A percentile compares a stretch with the other conserved stretches of the same genome.
phyloP scores from a whole-genome alignment of 1,140 invertebrate species.

The Brachionus plicatilis region DNA sequence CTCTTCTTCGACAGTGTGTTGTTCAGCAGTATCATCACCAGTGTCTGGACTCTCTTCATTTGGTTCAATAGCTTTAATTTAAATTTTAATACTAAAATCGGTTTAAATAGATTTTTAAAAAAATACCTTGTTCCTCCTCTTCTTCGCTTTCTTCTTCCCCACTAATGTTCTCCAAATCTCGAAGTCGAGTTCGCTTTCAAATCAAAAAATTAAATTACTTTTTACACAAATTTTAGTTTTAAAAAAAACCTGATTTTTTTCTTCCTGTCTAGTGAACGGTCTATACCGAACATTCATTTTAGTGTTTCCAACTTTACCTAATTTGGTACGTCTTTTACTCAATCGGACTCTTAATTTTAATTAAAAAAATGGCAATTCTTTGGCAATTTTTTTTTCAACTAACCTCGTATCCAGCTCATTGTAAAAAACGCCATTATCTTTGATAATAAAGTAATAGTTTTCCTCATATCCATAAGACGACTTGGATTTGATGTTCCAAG shows the following conservation, averaged over 20 bases:
- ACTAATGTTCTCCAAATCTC: slow-evolving; percentile 4
- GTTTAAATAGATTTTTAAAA: background rate
- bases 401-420: slow-evolving; percentile 91
- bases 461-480: slow-evolving; percentile 94
- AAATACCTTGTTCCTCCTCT: background rate
- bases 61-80: background rate
- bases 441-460: slow-evolving; percentile 91
- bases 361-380: too few relatives aligned
- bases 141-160: slow-evolving; percentile 33
- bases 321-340: background rate
- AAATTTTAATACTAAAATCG: background rate
- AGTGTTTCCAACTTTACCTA: slow-evolving; percentile 28
- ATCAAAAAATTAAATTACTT: background rate
- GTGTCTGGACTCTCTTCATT: background rate
- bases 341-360: background rate
- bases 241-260: background rate
- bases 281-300: background rate
- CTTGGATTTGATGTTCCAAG: slow-evolving; percentile 99
- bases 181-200: background rate
- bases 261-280: background rate
- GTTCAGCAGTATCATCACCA: background rate
- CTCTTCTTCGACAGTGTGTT: slow-evolving; percentile 4
- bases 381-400: background rate
- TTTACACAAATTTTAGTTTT: background rate
- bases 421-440: slow-evolving; percentile 83